Base-by-base conservation (phyloP, 2,888 invertebrate genomes). In the Hoplodrina blanda region DNA sequence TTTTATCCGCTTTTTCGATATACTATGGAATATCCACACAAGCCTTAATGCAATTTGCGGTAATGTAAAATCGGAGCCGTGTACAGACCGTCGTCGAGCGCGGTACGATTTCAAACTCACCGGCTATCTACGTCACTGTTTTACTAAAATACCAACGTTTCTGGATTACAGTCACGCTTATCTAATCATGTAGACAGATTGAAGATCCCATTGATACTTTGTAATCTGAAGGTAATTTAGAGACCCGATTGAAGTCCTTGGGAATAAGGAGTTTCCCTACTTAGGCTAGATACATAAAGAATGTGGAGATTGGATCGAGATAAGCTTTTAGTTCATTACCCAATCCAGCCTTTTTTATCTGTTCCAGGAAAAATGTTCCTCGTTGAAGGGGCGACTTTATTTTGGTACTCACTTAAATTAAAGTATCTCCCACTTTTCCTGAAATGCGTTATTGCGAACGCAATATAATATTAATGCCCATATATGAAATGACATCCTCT, bases 31-130 rank as follows among this genome's bases (percentile, higher is more conserved):
- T 90, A 90, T 90, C 88, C 86, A 88, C 85, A 90, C 90, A 90
- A 91, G 89, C 89, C 89, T 87, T 94, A 93, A 94, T 94, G 93
- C 93, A 94, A 94, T 93, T 94, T 95, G 93, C 90, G 90, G 92
- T 94, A 94, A 94, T 95, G 90, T 90, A 88, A 87, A 87, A 76
- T 83, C 83, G 82, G 77, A 80, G 87, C 63, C 82, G 73, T 61
- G 76, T 73, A 74, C 76, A 76, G 56, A 76, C 72, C 80, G 77
- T 83, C 85, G 82, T 75, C 83, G 83, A 74, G 76, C 81, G 83
- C 82, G 80, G 74, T 84, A 80, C 84, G 82, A 85, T 78, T 78
- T 71, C 62, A 41, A 66, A 56, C 59, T 20, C 72, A 73, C 64
- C 55, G 62, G 54, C 71, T 78, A 64, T 75, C 76, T 74, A 77